phyloP scores from a whole-genome alignment of 2,113 vertebrate genomes.

The Leptocoma aspasia region DNA sequence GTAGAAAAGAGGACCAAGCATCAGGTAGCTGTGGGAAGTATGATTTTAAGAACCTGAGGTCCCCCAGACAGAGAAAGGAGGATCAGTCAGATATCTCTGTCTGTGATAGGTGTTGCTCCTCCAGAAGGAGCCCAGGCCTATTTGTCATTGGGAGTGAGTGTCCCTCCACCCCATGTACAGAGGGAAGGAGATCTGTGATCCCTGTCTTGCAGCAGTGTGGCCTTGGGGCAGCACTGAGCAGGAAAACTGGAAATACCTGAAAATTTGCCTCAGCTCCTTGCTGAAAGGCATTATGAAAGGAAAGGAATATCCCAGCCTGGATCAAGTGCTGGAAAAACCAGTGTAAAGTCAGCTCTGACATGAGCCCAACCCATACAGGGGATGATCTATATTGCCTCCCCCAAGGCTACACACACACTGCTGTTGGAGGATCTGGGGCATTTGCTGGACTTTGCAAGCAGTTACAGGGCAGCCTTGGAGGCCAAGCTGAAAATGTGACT shows the following conservation, averaged over 20 bases:
- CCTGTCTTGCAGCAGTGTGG: accelerated
- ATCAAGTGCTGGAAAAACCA: neutral
- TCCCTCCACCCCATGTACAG: neutral
- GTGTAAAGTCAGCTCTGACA: neutral
- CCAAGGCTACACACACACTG: neutral
- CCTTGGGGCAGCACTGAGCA: neutral
- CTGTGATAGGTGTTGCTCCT: neutral
- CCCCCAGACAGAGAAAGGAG: neutral
- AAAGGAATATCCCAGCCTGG: neutral
- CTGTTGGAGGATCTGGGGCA: neutral
- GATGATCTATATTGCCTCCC: neutral
- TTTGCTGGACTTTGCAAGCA: neutral
- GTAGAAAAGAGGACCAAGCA: neutral
- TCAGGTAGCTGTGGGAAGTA: neutral
- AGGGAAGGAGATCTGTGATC: neutral
- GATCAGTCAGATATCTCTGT: neutral
- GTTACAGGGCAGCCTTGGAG: neutral
- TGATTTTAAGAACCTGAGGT: neutral
- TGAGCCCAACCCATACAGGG: neutral
- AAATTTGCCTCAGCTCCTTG: neutral
- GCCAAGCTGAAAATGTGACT: neutral
- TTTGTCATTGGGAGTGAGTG: accelerated
- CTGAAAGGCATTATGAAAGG: neutral
- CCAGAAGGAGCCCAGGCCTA: neutral
- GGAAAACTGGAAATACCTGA: constrained; percentile 61